Evolutionary conservation across 1,140 invertebrate species (phyloP).

Genomic region (Cotesia chilonis): DNA sequence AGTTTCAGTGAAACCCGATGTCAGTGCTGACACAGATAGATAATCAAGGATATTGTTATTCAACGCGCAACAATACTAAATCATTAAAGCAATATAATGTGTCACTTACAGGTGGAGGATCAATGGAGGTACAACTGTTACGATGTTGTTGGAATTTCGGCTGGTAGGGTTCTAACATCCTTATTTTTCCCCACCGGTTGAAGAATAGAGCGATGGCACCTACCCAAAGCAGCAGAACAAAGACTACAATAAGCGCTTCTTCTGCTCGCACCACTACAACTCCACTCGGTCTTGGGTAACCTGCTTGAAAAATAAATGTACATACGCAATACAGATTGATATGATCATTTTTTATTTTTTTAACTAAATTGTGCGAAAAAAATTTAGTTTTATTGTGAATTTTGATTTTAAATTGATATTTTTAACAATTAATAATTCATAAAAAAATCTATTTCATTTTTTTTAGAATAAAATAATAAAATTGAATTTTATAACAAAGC

Average conservation of each 20-base stretch:
- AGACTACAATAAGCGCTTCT: slow-evolving; percentile 78
- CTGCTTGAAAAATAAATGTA: slow-evolving; percentile 39
- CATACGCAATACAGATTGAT: not conserved
- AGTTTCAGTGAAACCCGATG: too few species aligned
- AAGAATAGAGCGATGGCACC: slow-evolving; percentile 82
- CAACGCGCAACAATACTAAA: not conserved
- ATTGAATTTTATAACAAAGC: too few species aligned
- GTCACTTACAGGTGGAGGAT: slow-evolving; percentile 60
- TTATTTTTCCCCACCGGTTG: slow-evolving; percentile 87
- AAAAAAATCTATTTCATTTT: too few species aligned
- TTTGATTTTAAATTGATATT: too few species aligned
- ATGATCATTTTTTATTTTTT: too few species aligned
- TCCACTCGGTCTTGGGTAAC: slow-evolving; percentile 71
- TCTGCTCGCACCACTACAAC: slow-evolving; percentile 71
- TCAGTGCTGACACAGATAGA: too few species aligned
- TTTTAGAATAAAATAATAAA: too few species aligned
- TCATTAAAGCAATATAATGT: slow-evolving; percentile 15
- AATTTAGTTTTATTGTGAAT: too few species aligned
- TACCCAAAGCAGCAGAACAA: slow-evolving; percentile 80
- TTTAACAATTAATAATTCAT: too few species aligned
- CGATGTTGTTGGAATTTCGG: slow-evolving; percentile 81
- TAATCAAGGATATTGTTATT: not conserved
- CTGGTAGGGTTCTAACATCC: slow-evolving; percentile 85
- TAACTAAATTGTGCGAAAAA: too few species aligned
- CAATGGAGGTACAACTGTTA: slow-evolving; percentile 75